Conservation (phyloP, 2,113 vertebrate genomes). For the Microcebus ravelobensis region DNA sequence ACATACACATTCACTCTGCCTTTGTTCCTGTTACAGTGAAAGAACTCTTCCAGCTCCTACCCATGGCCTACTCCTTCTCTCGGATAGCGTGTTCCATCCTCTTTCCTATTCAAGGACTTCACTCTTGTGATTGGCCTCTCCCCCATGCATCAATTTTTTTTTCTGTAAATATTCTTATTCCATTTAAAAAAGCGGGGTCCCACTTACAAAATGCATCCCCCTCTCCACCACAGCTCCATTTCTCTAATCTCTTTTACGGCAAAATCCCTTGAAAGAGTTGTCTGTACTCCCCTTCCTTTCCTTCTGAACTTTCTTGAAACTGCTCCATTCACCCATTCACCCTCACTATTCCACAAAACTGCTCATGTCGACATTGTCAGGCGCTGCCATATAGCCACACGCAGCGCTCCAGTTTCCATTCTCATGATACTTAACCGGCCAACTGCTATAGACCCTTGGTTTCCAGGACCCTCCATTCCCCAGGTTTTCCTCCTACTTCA, state of each 20-base stretch:
- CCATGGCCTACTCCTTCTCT: not conserved
- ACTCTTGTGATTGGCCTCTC: not conserved
- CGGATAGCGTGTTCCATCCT: too few species aligned
- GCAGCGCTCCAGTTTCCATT: not conserved
- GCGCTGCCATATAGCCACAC: fast-evolving
- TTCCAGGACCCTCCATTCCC: not conserved
- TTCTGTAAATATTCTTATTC: not conserved
- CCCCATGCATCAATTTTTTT: not conserved
- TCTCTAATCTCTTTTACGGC: not conserved
- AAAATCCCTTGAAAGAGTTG: not conserved
- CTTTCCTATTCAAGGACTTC: not conserved
- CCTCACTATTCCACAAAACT: not conserved
- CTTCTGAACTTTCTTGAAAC: not conserved
- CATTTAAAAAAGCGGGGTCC: not conserved
- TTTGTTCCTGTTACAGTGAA: not conserved
- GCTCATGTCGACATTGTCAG: fast-evolving
- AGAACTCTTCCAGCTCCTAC: not conserved
- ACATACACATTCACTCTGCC: not conserved
- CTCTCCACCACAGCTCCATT: not conserved
- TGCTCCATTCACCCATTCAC: not conserved
- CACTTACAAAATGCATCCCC: not conserved
- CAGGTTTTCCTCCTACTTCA: not conserved
- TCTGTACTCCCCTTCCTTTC: not conserved
- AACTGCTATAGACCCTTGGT: not conserved
- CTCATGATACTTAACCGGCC: not conserved